phyloP scores from a whole-genome alignment of 2,797 vertebrate species.

The Triplophysa bombifrons region DNA sequence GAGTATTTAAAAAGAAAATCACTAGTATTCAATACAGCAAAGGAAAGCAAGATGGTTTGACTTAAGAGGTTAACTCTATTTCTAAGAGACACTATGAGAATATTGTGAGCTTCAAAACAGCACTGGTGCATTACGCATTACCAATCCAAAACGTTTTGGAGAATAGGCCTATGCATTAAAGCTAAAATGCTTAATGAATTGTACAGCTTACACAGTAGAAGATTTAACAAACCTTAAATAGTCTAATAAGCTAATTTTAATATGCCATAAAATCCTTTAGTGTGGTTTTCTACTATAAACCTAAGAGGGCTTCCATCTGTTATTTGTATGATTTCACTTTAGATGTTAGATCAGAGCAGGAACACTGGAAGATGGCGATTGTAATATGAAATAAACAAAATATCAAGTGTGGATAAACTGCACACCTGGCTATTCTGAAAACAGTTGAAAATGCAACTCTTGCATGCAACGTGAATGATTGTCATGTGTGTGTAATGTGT shows the following conservation, averaged over 20 bases:
- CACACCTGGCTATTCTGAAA: constrained; percentile 86
- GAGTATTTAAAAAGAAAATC: no score
- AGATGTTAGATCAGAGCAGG: constrained; percentile 85
- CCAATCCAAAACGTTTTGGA: constrained; percentile 83
- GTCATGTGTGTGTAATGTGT: constrained; percentile 39
- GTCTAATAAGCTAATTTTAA: constrained; percentile 26
- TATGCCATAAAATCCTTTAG: constrained; percentile 44
- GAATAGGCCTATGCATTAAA: constrained; percentile 66
- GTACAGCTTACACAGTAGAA: constrained; percentile 79
- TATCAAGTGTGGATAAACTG: constrained; percentile 81
- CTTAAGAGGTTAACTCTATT: constrained; percentile 70
- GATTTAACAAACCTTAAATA: constrained; percentile 2
- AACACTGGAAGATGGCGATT: constrained; percentile 82
- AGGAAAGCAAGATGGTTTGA: constrained; percentile 77
- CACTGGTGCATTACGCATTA: constrained; percentile 84
- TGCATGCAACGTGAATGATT: constrained; percentile 21
- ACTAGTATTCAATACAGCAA: constrained; percentile 74
- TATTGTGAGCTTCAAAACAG: constrained; percentile 85
- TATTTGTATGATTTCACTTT: constrained; percentile 84
- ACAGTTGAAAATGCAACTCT: constrained; percentile 69
- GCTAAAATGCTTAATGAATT: constrained; percentile 83
- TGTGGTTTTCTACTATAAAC: constrained; percentile 78
- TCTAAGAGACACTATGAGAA: constrained; percentile 62
- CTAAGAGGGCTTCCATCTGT: constrained; percentile 88
- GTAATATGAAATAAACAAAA: constrained; percentile 86